Base-by-base conservation (phyloP, 1,140 invertebrate species). In the Mizuhopecten yessoensis region DNA sequence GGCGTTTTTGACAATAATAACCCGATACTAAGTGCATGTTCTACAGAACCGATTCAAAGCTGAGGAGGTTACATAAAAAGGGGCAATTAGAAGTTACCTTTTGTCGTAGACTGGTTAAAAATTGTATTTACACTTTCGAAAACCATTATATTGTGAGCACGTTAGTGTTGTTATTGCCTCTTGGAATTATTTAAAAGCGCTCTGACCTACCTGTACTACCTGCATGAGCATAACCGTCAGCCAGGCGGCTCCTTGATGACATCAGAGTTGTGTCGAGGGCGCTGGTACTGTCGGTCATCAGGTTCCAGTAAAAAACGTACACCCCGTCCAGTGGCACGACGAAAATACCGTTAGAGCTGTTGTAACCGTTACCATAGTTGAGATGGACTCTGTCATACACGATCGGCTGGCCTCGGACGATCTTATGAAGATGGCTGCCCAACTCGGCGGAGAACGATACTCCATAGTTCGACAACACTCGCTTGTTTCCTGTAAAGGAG, bases 301-400 rank as follows among this genome's bases (percentile, higher is more conserved):
- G 57, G 0, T 90, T 90, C 89, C 89, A 90, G 29, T 90, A 87
- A 23, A 90, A 45, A 42, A 33, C 45, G 34, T 88, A 91, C 33
- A 91, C 34, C 13, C 90, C 90, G 23, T 13, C 36, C 23, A 90
- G 23, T 39, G 89, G 89, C 36, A 57, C 86, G 86, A 90, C 86
- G 36, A 90, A 90, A 7, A 90, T 90, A n/a, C 89, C 89, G 36
- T 90, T 57, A 13, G 34, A 34, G n/a, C 17, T 33, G 33, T 90
- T 87, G 33, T 90, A 90, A 3, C 23, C 89, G 39, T 90, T 49
- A 0, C 89, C 89, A 42, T 33, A n/a, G 39, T 90, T 90, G 20
- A 90, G 86, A 15, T 15, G 1, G 5, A 87, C 29, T 23, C 33
- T n/a, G 36, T 87, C 86, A 34, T 86, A 90, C 34, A 90, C 89